Evolutionary conservation across 1,140 invertebrate species (phyloP), one percentile per base, ranked within the genome.

Genomic region (Latrodectus geometricus): DNA sequence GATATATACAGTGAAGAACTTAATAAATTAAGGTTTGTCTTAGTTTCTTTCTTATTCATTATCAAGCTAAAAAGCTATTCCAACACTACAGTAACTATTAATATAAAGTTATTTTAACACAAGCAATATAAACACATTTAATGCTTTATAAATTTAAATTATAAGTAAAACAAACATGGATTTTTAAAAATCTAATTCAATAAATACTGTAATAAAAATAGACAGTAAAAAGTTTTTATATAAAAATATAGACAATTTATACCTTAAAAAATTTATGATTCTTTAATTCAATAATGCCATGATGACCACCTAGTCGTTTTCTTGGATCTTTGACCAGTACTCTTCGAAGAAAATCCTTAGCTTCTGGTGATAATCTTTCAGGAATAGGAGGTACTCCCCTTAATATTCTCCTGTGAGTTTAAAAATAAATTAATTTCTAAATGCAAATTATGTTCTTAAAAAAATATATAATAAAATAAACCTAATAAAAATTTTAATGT

Each of bases 271-370:
- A 98, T 15, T 93, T 91, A 92, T 98, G 96, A 76, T 94, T 93
- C 90, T 98, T 97, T 48, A 98, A 93, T 90, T 98, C 96, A 76
- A 93, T 93, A 14, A 96, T 95, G 90, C 97, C 96, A 0, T 91
- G 91, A 9, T 93, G 93, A 1, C 96, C 96, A 75, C 98, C 97
- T 76, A 98, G 91, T 88, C 98, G 93, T 88, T 94, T 94, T 15
- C 94, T 92, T 0, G 97, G 96, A 90, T 99, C 96, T 91, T 98
- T 98, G 9, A 96, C 94, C 80, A 99, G 91, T 68, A 99, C 92
- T 89, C 94, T 94, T 61, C 91, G 92, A 74, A 95, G 95, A 88
- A 96, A 95, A 90, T 95, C 93, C 82, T 92, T 91, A 0, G 94
- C 94, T 49, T 92, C 91, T 4, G 91, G 85, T 20, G 94, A 94